These are phyloP conservation scores for Ptilodon capucinus DNA, from an alignment of 2,888 invertebrate species.

Conservation along the genomic window DNA sequence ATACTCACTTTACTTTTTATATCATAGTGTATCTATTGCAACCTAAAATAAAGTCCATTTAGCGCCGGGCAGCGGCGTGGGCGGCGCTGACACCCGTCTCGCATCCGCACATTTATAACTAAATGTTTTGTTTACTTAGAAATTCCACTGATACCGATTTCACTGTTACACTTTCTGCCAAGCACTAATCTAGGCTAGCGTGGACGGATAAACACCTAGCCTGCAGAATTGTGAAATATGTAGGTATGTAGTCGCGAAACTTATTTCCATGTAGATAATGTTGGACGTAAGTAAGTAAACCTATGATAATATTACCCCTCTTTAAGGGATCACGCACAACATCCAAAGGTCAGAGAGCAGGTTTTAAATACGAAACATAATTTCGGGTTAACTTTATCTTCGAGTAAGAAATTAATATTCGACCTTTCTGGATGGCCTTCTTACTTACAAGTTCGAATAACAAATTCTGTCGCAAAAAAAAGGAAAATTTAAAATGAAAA, in stretches of 20 bases:
- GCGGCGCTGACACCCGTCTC: conserved; percentile 37
- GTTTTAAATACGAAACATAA: conserved; percentile 1
- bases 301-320: too few species aligned
- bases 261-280: too few species aligned
- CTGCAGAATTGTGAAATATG: not conserved
- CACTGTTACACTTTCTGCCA: conserved; percentile 13
- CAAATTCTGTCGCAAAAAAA: not conserved
- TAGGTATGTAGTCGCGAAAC: too few species aligned
- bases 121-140: conserved; percentile 37
- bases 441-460: not conserved
- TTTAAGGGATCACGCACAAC: too few species aligned
- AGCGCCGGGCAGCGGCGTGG: conserved; percentile 32
- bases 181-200: not conserved
- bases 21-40: conserved; percentile 37
- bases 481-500: not conserved
- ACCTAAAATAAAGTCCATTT: conserved; percentile 54
- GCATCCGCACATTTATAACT: conserved; percentile 38
- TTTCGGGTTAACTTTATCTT: not conserved
- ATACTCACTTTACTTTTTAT: not conserved
- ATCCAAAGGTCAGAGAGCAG: conserved; percentile 7
- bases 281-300: too few species aligned
- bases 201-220: not conserved
- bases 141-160: conserved; percentile 30
- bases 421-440: conserved; percentile 2
- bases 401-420: conserved; percentile 9